Percentiles rank a stretch among this genome's conserved stretches.
phyloP scores from a whole-genome alignment of 1,140 invertebrate genomes.

The Glossosoma conforme region DNA sequence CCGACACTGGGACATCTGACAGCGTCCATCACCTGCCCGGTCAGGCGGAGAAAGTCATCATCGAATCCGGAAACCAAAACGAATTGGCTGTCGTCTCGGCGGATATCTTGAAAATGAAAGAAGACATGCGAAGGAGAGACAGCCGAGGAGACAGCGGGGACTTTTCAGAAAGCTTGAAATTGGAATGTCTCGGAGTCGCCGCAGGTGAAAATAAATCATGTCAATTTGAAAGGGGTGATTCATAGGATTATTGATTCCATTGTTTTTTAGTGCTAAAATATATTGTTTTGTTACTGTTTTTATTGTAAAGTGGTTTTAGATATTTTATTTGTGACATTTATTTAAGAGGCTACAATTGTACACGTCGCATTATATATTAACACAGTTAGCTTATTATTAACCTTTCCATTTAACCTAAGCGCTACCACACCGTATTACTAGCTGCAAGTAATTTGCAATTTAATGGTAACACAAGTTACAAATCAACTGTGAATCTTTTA shows the following conservation, averaged over 20 bases:
- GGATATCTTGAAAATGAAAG: constrained; percentile 6
- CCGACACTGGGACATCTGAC: constrained; percentile 11
- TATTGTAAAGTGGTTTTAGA: not conserved
- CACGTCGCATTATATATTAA: too few species aligned
- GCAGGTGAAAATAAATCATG: constrained; percentile 6
- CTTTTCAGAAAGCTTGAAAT: constrained; percentile 20
- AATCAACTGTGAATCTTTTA: too few species aligned
- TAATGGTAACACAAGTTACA: too few species aligned
- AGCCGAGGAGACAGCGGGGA: constrained; percentile 10
- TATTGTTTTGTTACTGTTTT: not conserved
- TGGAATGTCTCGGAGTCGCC: constrained; percentile 22
- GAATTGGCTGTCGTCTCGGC: not conserved
- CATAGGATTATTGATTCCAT: constrained; percentile 18
- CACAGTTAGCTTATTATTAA: too few species aligned
- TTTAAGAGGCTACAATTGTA: too few species aligned
- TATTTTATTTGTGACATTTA: not conserved
- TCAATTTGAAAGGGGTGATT: constrained; percentile 7
- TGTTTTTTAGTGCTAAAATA: too few species aligned
- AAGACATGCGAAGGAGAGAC: constrained; percentile 4
- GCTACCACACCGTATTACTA: too few species aligned
- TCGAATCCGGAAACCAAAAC: not conserved
- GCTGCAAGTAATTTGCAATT: too few species aligned
- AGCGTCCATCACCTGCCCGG: constrained; percentile 18
- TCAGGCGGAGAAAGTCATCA: constrained; percentile 14
- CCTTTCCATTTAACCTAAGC: too few species aligned